These are phyloP conservation scores for Girardinichthys multiradiatus DNA, from an alignment of 2,113 vertebrate species.

Conservation along the genomic window DNA sequence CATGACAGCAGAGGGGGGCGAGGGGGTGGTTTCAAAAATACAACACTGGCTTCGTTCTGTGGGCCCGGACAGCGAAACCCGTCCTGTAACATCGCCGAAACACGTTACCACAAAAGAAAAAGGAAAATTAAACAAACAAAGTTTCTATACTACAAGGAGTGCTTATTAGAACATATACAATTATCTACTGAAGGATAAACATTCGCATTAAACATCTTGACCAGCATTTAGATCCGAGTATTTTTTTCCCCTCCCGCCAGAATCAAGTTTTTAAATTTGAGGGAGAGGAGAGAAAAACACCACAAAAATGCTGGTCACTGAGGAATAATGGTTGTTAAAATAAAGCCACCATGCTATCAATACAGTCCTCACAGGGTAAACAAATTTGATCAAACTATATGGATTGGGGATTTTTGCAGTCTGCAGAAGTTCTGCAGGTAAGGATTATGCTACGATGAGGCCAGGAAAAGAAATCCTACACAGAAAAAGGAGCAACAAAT, in stretches of 20 bases:
- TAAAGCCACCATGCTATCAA: constrained; percentile 60
- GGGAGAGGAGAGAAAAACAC: constrained; percentile 12
- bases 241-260: constrained; percentile 15
- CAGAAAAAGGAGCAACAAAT: constrained; percentile 33
- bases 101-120: constrained; percentile 46
- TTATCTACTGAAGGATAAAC: constrained; percentile 60
- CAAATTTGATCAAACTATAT: constrained; percentile 47
- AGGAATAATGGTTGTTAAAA: constrained; percentile 59
- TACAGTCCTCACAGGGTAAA: constrained; percentile 60
- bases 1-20: constrained; percentile 10
- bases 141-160: constrained; percentile 71
- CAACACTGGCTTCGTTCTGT: constrained; percentile 71
- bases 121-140: constrained; percentile 42
- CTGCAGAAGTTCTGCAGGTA: constrained; percentile 38
- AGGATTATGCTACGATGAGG: constrained; percentile 62
- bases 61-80: constrained; percentile 67
- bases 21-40: constrained; percentile 32
- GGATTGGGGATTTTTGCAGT: constrained; percentile 37
- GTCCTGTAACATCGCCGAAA: constrained; percentile 52
- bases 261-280: constrained; percentile 16
- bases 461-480: constrained; percentile 44
- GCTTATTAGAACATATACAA: constrained; percentile 66
- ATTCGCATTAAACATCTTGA: constrained; percentile 57
- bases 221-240: constrained; percentile 43
- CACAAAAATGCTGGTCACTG: constrained; percentile 45